phyloP scores from a whole-genome alignment of 2,797 vertebrate species.

The Jordanella pulchra region DNA sequence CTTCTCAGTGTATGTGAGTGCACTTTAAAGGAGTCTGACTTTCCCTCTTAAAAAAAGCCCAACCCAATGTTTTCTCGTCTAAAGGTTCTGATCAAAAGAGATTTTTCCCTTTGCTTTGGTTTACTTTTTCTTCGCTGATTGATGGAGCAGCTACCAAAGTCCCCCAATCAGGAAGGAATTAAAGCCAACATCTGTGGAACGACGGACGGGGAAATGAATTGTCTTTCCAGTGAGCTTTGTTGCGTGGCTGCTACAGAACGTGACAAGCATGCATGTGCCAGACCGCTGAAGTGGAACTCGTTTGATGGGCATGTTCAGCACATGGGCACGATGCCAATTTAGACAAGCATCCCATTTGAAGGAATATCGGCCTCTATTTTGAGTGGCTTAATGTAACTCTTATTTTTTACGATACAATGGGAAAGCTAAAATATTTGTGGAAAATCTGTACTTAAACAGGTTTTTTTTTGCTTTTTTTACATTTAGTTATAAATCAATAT shows the following conservation, averaged over 20 bases:
- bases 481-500: not conserved
- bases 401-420: constrained; percentile 18
- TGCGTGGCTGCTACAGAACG: constrained; percentile 71
- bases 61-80: constrained; percentile 22
- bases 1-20: not conserved
- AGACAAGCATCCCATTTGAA: constrained; percentile 73
- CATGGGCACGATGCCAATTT: constrained; percentile 80
- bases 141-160: constrained; percentile 60
- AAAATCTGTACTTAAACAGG: not conserved
- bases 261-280: constrained; percentile 77
- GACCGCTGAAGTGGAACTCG: constrained; percentile 70
- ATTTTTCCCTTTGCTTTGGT: constrained; percentile 47
- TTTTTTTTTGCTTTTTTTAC: constrained; percentile 6
- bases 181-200: constrained; percentile 80
- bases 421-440: not conserved
- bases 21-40: constrained; percentile 2
- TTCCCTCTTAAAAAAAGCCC: constrained; percentile 4
- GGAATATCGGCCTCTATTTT: constrained; percentile 50
- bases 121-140: constrained; percentile 53
- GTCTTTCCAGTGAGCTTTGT: constrained; percentile 58
- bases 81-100: constrained; percentile 49
- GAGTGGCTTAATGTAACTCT: constrained; percentile 24
- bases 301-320: constrained; percentile 80
- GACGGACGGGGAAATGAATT: constrained; percentile 78
- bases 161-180: constrained; percentile 74